Conservation (phyloP, 2,888 invertebrate genomes). For the Epirrhoe tristata region DNA sequence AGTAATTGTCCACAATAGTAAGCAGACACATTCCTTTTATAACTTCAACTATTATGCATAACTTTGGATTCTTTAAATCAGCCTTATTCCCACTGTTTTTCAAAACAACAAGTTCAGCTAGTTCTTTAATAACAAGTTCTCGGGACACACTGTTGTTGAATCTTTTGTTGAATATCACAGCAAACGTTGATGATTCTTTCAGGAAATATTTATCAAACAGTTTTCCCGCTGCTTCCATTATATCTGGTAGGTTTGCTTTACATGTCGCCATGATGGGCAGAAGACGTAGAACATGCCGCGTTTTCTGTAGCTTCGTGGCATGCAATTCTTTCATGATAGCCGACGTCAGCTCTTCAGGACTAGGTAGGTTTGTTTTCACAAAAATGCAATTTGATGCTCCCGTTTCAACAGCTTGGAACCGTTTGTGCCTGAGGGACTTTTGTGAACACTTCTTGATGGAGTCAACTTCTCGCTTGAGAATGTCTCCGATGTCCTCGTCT, state of each 20-base stretch:
- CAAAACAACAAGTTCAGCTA: conserved; percentile 89
- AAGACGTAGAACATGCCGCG: conserved; percentile 91
- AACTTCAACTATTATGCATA: conserved; percentile 93
- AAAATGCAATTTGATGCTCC: conserved; percentile 94
- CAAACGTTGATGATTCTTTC: conserved; percentile 89
- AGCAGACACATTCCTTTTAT: conserved; percentile 92
- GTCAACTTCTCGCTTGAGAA: conserved; percentile 86
- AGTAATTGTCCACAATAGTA: conserved; percentile 92
- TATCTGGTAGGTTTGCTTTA: conserved; percentile 91
- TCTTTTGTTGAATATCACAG: conserved; percentile 91
- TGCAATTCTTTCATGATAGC: conserved; percentile 90
- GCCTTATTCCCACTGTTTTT: conserved; percentile 91
- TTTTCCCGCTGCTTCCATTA: conserved; percentile 87
- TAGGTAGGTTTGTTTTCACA: conserved; percentile 90
- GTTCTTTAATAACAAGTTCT: conserved; percentile 89
- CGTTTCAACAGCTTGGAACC: conserved; percentile 91
- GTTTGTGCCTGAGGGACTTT: conserved; percentile 76
- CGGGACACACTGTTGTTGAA: conserved; percentile 90
- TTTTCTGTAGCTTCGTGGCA: conserved; percentile 88
- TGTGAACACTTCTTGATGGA: conserved; percentile 83
- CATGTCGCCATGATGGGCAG: conserved; percentile 93
- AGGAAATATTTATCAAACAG: conserved; percentile 91
- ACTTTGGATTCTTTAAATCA: conserved; percentile 90
- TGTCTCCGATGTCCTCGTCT: conserved; percentile 82
- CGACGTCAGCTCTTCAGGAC: conserved; percentile 90